These are phyloP conservation scores for Onychostruthus taczanowskii DNA, from an alignment of 2,113 vertebrate species.

Conservation along the genomic window DNA sequence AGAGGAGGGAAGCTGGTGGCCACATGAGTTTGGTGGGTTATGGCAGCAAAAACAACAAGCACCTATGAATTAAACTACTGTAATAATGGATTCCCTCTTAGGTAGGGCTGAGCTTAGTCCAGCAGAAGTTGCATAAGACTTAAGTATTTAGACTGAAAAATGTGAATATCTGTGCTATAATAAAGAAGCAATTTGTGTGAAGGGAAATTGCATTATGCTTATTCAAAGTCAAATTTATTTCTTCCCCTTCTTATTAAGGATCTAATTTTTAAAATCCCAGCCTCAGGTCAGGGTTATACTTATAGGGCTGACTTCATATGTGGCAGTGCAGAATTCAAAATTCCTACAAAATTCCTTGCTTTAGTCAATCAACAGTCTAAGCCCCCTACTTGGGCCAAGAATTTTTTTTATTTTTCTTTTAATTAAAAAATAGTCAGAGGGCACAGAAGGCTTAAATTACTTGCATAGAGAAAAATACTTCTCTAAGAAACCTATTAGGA, in stretches of 20 bases:
- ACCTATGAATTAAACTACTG: not conserved
- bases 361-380: slow-evolving; percentile 8
- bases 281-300: slow-evolving; percentile 40
- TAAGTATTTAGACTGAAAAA: not conserved
- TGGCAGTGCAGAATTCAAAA: slow-evolving; percentile 17
- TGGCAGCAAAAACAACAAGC: rapidly evolving
- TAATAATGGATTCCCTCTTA: not conserved
- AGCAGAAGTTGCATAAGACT: not conserved
- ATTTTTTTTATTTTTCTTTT: slow-evolving; percentile 24
- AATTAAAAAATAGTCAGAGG: slow-evolving; percentile 47
- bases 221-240: slow-evolving; percentile 46
- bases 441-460: not conserved
- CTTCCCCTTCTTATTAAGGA: slow-evolving; percentile 34
- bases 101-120: not conserved
- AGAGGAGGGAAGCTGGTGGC: not conserved
- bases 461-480: slow-evolving; percentile 9
- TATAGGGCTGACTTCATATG: not conserved
- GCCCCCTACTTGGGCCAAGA: not conserved
- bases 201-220: slow-evolving; percentile 55
- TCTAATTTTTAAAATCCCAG: slow-evolving; percentile 21
- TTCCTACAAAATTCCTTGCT: slow-evolving; percentile 2
- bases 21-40: rapidly evolving
- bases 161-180: slow-evolving; percentile 21
- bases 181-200: slow-evolving; percentile 33
- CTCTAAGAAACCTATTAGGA: slow-evolving; percentile 49